A percentile compares a stretch with the other conserved stretches of the same genome.
Conservation (phyloP, 1,140 invertebrate genomes). For the Lordiphosa collinella region DNA sequence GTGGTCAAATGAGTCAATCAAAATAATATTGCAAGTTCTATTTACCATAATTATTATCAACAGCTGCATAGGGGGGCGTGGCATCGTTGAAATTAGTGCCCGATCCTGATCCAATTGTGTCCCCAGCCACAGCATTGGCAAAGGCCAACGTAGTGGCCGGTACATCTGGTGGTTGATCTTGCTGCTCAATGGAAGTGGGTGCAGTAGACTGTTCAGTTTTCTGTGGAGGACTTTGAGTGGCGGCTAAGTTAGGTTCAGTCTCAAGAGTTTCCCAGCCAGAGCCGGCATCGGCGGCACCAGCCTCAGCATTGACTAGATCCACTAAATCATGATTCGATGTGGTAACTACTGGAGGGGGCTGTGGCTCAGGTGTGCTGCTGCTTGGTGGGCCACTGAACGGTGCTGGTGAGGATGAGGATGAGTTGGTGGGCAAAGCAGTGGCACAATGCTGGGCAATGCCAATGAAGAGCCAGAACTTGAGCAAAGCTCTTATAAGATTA, state of each 20-base stretch:
- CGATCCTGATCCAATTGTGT: slow-evolving; percentile 35
- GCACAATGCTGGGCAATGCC: slow-evolving; percentile 50
- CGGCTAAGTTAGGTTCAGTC: slow-evolving; percentile 58
- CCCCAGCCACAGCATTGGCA: slow-evolving; percentile 58
- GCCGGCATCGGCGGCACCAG: slow-evolving; percentile 29
- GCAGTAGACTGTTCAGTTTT: slow-evolving; percentile 25
- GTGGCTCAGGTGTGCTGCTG: slow-evolving; percentile 19
- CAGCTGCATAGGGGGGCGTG: slow-evolving; percentile 72
- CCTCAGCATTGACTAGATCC: slow-evolving; percentile 58
- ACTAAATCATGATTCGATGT: slow-evolving; percentile 22
- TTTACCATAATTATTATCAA: slow-evolving; percentile 78
- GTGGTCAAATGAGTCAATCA: no score
- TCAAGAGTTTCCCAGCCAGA: slow-evolving; percentile 63
- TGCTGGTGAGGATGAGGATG: slow-evolving; percentile 36
- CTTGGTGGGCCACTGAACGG: slow-evolving; percentile 29
- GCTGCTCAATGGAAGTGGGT: slow-evolving; percentile 72
- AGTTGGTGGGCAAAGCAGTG: slow-evolving; percentile 48
- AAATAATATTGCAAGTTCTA: slow-evolving; percentile 10
- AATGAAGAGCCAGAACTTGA: slow-evolving; percentile 55
- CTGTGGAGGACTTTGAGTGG: slow-evolving; percentile 23
- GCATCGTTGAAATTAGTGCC: slow-evolving; percentile 38
- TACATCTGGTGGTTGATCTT: slow-evolving; percentile 68
- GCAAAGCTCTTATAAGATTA: slow-evolving; percentile 27
- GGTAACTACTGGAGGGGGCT: slow-evolving; percentile 1
- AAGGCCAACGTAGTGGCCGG: slow-evolving; percentile 71